Evolutionary conservation across 1,140 invertebrate genomes (phyloP), one percentile per base, ranked within the genome.

Genomic region (Drosophila sturtevanti): DNA sequence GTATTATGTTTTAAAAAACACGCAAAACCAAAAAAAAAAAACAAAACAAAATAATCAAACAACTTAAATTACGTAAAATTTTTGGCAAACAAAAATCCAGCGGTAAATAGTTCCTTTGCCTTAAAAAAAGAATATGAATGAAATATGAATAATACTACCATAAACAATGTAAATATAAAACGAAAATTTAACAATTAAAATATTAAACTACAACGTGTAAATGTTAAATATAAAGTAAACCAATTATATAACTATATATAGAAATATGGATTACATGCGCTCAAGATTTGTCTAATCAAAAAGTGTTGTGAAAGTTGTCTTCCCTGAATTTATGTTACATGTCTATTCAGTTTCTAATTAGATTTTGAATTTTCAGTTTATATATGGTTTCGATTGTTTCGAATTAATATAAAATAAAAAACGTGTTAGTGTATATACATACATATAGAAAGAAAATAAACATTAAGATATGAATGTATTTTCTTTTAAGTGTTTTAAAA

Each of bases 81-180:
- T 89, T 89, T 89, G 84, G 84, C 84, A 81, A 89, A 89, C 84
- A 89, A 89, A 89, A 89, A 89, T 89, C 84, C 84, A 89, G 74
- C 84, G 84, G 84, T 89, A 89, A 89, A 89, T 80, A 89, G 84
- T 89, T 89, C 84, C 84, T 89, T 89, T 86, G 76, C 75, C 82
- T 87, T 81, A 79, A 87, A 76, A 21, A 16, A 18, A 44, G 4
- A 34, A 34, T 34, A 34, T 24, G 24, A 24, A 24, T 24, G 24
- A 31, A 31, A 31, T 6, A 44, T 44, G 41, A 44, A 9, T 44
- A 44, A 44, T 44, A 44, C 12, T 21, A 48, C n/a, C 41, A 48
- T 9, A 48, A 4, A 16, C 0, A 2, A 48, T 48, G 41, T 48
- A 48, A 48, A 77, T 72, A 68, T 78, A 70, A 67, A 63, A 69